These are phyloP conservation scores for Cercocebus atys DNA, from an alignment of 2,113 vertebrate species.

Conservation along the genomic window DNA sequence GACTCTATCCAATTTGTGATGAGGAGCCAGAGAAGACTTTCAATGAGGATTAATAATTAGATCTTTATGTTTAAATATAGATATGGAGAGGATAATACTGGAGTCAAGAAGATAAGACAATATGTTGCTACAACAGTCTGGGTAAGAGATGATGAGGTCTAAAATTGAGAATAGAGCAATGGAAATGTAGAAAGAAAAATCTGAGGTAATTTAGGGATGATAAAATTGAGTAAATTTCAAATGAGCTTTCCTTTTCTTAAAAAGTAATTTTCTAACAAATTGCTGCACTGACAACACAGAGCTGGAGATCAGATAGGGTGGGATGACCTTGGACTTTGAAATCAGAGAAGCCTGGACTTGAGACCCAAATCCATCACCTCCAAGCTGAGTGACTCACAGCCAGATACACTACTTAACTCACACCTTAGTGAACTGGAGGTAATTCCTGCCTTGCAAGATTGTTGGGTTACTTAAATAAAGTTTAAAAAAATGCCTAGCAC, in stretches of 20 bases:
- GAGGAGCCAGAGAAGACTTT: not conserved
- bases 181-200: not conserved
- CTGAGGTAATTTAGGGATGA: not conserved
- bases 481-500: not conserved
- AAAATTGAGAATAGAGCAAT: not conserved
- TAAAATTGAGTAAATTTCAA: not conserved
- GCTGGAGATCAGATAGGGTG: not conserved
- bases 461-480: not conserved
- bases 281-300: not conserved
- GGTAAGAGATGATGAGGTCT: not conserved
- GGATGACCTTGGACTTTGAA: not conserved
- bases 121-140: not conserved
- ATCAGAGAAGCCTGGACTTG: not conserved
- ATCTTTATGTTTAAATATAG: not conserved
- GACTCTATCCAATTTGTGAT: not conserved
- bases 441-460: not conserved
- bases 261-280: not conserved
- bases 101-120: not conserved
- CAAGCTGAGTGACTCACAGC: not conserved
- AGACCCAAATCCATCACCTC: not conserved
- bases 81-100: not conserved
- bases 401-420: not conserved
- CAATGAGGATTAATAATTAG: not conserved
- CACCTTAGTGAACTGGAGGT: not conserved
- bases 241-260: not conserved